Evolutionary conservation across 1,140 invertebrate species (phyloP).

Genomic region (Ericerus pela): DNA sequence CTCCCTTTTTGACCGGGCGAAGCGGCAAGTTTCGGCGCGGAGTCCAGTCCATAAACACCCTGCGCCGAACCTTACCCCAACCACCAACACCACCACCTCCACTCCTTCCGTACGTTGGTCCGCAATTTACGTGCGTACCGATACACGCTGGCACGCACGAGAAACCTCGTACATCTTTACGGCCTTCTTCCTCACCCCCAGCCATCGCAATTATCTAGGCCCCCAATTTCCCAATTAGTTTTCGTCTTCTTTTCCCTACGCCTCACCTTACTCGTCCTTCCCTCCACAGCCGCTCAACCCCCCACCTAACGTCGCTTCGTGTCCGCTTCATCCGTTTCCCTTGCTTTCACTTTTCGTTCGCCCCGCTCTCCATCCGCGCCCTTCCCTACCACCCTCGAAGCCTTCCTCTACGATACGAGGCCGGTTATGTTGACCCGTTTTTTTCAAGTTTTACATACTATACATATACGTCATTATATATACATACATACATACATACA

Average conservation of each 20-base stretch:
- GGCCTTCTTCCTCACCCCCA: no score
- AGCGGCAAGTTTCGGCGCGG: no score
- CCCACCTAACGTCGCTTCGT: no score
- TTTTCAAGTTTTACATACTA: no score
- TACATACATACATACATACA: no score
- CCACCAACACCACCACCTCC: background rate
- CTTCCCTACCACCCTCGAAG: background rate
- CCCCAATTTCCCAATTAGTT: conserved; percentile 8
- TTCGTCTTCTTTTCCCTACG: background rate
- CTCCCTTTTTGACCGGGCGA: background rate
- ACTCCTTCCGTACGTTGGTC: background rate
- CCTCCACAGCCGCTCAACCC: no score
- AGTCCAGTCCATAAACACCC: no score
- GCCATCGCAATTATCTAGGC: conserved; percentile 9
- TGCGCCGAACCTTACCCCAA: no score
- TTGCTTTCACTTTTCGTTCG: background rate
- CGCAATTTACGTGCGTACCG: background rate
- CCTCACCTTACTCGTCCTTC: background rate
- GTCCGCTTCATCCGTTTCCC: no score
- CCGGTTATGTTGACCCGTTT: no score
- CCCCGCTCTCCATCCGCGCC: background rate
- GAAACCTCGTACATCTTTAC: conserved; percentile 3
- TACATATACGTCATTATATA: no score
- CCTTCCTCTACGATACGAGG: conserved; percentile 1
- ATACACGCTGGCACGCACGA: conserved; percentile 3